Conservation (phyloP, 2,113 vertebrate species). For the Lutjanus erythropterus region DNA sequence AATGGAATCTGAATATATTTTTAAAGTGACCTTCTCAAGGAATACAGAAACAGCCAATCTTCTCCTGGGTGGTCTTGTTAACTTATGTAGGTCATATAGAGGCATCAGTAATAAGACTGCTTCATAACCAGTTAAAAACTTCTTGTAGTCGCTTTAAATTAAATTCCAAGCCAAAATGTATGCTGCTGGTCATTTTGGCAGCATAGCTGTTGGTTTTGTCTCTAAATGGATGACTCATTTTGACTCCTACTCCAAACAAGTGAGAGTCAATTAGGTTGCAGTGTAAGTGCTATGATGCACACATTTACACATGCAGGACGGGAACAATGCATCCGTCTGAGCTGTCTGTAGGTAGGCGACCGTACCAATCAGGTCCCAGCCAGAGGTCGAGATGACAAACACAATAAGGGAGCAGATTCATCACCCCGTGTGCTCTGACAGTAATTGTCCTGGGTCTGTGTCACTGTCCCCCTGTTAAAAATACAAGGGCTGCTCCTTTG, state of each 20-base stretch:
- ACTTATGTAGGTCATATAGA: too few relatives aligned
- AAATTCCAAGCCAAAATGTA: neutral
- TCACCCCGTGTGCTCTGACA: conserved; percentile 74
- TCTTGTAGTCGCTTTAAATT: too few relatives aligned
- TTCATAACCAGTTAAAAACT: too few relatives aligned
- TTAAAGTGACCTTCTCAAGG: too few relatives aligned
- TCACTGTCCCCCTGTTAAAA: conserved; percentile 66
- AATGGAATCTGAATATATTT: too few relatives aligned
- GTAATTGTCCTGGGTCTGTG: conserved; percentile 74
- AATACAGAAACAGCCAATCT: too few relatives aligned
- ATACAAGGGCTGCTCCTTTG: conserved; percentile 66
- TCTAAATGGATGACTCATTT: neutral
- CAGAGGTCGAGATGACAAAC: conserved; percentile 78
- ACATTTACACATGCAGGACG: conserved; percentile 34
- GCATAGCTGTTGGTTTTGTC: neutral
- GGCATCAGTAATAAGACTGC: too few relatives aligned
- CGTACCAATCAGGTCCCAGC: conserved; percentile 58
- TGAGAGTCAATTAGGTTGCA: neutral
- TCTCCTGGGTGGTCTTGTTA: too few relatives aligned
- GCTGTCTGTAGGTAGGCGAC: conserved; percentile 21
- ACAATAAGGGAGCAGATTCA: conserved; percentile 76
- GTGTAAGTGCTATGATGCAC: neutral
- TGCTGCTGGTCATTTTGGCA: neutral
- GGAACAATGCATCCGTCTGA: conserved; percentile 33
- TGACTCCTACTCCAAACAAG: neutral